phyloP scores from a whole-genome alignment of 2,113 vertebrate genomes.

The Casuarius casuarius region DNA sequence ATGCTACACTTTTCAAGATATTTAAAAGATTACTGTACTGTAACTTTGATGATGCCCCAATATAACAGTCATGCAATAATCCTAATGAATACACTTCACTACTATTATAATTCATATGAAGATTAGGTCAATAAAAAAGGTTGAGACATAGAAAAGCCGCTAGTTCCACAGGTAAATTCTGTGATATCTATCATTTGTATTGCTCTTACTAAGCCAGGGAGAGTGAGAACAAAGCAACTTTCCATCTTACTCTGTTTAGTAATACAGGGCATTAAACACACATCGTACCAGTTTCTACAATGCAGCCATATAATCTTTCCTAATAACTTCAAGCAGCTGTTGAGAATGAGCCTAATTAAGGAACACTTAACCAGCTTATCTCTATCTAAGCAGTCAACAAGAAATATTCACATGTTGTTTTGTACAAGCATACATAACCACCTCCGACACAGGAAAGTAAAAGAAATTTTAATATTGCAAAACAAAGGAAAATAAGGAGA shows the following conservation, averaged over 20 bases:
- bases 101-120: neutral
- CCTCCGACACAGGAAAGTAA: neutral
- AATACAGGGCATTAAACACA: neutral
- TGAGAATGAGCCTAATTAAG: constrained; percentile 1
- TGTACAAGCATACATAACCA: neutral
- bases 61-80: neutral
- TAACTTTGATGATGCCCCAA: neutral
- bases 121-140: neutral
- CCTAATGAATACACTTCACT: neutral
- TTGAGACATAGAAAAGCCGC: neutral
- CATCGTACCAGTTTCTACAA: neutral
- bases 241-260: neutral
- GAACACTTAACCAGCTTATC: neutral
- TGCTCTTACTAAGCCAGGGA: neutral
- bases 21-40: neutral
- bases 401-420: neutral
- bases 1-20: neutral
- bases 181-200: neutral
- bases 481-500: neutral
- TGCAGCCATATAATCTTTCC: neutral
- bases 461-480: neutral
- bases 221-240: neutral
- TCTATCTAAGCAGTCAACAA: neutral
- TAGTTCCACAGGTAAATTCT: neutral
- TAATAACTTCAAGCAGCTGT: neutral